Conservation (phyloP, 2,797 vertebrate species). For the Chiroxiphia lanceolata region DNA sequence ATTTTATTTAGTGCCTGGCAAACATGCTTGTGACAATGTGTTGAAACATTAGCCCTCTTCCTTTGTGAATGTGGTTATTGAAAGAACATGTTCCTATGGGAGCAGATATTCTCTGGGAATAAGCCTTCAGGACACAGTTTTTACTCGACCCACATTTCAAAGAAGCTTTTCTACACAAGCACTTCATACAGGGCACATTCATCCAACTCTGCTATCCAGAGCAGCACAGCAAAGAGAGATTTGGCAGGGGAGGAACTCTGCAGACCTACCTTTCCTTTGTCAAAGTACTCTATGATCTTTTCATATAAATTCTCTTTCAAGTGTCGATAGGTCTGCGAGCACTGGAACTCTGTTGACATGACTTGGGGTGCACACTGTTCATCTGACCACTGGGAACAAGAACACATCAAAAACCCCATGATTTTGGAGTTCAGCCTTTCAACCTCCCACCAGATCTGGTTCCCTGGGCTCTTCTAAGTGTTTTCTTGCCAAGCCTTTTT, state of each 20-base stretch:
- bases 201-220: background rate
- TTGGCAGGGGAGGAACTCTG: background rate
- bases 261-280: conserved; percentile 93
- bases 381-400: conserved; percentile 87
- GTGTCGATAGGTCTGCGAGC: conserved; percentile 91
- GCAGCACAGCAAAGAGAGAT: background rate
- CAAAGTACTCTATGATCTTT: conserved; percentile 96
- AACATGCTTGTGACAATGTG: background rate
- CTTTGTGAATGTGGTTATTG: background rate
- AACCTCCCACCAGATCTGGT: background rate
- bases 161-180: background rate
- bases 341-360: conserved; percentile 85
- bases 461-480: background rate
- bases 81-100: background rate
- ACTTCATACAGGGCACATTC: background rate
- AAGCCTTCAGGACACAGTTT: background rate
- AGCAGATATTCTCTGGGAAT: background rate
- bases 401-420: background rate
- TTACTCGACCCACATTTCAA: background rate
- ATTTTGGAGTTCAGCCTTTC: background rate
- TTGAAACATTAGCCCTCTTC: background rate
- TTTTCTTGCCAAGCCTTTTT: background rate
- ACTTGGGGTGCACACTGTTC: conserved; percentile 90
- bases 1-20: background rate
- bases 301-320: conserved; percentile 93